Evolutionary conservation across 2,888 invertebrate species (phyloP).

Genomic region (Leptinotarsa tumamoca): DNA sequence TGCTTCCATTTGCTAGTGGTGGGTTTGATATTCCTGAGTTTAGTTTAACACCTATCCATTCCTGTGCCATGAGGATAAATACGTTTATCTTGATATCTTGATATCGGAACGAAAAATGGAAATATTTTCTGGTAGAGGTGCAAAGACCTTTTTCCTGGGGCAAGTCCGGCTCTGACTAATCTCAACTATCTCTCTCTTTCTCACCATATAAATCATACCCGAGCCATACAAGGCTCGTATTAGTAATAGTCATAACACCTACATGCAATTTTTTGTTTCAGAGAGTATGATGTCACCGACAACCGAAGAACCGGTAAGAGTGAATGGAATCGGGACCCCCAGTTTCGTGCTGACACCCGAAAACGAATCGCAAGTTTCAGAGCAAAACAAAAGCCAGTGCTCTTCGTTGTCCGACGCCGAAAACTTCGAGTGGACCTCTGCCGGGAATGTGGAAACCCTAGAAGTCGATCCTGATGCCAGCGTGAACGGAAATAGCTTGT

Average conservation of each 20-base stretch:
- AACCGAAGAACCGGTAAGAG: conserved; percentile 40
- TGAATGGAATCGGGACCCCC: conserved; percentile 39
- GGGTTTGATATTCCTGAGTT: no score
- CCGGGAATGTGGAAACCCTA: conserved; percentile 62
- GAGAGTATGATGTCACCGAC: conserved; percentile 50
- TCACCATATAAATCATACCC: conserved; percentile 1
- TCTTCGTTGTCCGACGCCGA: conserved; percentile 80
- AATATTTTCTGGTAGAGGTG: no score
- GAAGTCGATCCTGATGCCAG: conserved; percentile 68
- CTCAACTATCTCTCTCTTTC: not conserved
- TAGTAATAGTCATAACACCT: conserved; percentile 27
- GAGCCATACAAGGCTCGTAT: conserved; percentile 3
- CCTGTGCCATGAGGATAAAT: no score
- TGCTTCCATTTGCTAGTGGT: no score
- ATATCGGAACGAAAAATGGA: no score
- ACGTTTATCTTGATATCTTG: no score
- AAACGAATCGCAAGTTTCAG: conserved; percentile 37
- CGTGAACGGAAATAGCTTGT: conserved; percentile 38
- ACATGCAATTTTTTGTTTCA: conserved; percentile 30
- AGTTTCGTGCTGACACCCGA: conserved; percentile 45
- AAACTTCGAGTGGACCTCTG: conserved; percentile 82
- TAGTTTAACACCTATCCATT: no score
- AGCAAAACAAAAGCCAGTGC: conserved; percentile 65
- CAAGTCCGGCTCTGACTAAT: no score
- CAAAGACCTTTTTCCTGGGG: no score